Evolutionary conservation across 2,888 invertebrate genomes (phyloP), one percentile per base, ranked within the genome.

Genomic region (Philopedon plagiatum): DNA sequence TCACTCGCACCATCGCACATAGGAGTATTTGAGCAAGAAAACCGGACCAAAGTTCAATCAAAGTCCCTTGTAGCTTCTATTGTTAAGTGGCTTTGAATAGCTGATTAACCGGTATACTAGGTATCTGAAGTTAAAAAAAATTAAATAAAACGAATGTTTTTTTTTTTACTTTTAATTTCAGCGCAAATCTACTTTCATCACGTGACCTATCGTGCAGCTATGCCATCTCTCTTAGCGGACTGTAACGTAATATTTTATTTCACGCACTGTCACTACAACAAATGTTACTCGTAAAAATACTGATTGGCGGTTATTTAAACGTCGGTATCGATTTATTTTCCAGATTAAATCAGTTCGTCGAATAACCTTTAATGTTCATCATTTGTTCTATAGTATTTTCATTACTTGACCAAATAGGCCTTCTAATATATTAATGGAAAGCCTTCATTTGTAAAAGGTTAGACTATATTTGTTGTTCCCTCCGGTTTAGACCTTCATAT

Each of bases 321-420:
- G 7, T n/a, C n/a, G n/a, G n/a, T 15, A 39, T 39, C 39, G 15
- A 39, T 39, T 39, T 39, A 39, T n/a, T 5, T 13, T 13, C 15
- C 15, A 19, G 18, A 44, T 19, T 44, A 44, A 44, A 44, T 44
- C 18, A 19, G 11, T 39, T 44, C 44, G 11, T 19, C 44, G 19
- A 19, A 44, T 44, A 44, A 44, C 44, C 44, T 44, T 44, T 44
- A 44, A 44, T 44, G 32, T 26, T 8, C 54, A 26, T 26, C 26
- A 54, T 54, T 54, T 54, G 54, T 54, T 54, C 32, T 32, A n/a
- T n/a, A 32, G 54, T 18, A 32, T 26, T 26, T 54, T 32, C 54
- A 26, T 54, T 54, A 32, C n/a, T 32, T 54, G 29, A 32, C 32
- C 54, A 15, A 32, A 54, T 54, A 54, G 13, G 29, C 11, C 18